phyloP scores from a whole-genome alignment of 2,113 vertebrate genomes.

The Lepidothrix coronata region DNA sequence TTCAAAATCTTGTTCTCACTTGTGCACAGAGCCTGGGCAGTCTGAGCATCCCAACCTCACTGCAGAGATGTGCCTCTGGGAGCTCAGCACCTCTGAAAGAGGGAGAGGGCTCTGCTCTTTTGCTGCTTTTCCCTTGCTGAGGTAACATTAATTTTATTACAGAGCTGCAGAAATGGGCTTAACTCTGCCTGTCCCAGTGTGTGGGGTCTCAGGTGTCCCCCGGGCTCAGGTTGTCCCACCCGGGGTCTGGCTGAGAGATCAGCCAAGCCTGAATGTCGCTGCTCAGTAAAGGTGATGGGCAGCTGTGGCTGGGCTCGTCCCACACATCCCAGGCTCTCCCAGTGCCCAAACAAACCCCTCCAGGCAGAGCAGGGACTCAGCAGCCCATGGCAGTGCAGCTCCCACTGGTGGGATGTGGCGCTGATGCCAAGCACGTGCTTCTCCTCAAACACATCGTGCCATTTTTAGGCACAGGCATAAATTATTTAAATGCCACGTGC shows the following conservation, averaged over 20 bases:
- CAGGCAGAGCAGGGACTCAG: rapidly evolving
- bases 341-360: neutral
- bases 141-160: neutral
- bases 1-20: rapidly evolving
- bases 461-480: neutral
- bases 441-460: neutral
- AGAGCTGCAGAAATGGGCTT: neutral
- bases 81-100: neutral
- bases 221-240: rapidly evolving
- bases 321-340: rapidly evolving
- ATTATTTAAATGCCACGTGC: neutral
- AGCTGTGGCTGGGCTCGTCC: neutral
- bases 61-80: neutral
- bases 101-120: neutral
- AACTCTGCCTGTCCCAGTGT: neutral
- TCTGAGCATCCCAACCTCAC: neutral
- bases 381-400: neutral
- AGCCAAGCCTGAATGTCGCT: neutral
- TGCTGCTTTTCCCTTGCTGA: neutral
- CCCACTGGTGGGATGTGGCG: rapidly evolving
- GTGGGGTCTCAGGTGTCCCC: rapidly evolving
- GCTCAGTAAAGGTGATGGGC: neutral
- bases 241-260: neutral
- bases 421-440: rapidly evolving
- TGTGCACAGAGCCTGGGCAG: neutral